Evolutionary conservation across 2,113 vertebrate genomes (phyloP), one percentile per base, ranked within the genome.

Genomic region (Podocnemis expansa): DNA sequence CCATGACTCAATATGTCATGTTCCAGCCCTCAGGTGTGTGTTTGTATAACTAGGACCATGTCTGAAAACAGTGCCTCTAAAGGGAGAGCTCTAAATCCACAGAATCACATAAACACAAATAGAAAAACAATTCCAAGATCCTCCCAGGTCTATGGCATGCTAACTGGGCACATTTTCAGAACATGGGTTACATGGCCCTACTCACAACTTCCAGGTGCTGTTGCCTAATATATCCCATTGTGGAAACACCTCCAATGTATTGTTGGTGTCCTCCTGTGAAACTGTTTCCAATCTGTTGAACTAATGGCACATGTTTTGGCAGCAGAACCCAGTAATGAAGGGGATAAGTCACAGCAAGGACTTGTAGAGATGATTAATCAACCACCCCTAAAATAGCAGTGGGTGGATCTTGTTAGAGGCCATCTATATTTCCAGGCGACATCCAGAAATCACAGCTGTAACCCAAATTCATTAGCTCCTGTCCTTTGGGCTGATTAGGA

Each of bases 221-320:
- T 21, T 2, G 0, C 21, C 9, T 2, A 2, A 1, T 3, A 22
- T 13, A 24, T 43, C 6, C 55, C 22, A 34, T 25, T 31, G 1
- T 10, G 1, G 3, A 43, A 43, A 17, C 29, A 49, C 43, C 54
- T 73, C 51, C 3, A 2, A 6, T n/a, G 16, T 2, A 2, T 45
- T 13, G 67, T 38, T 0, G 3, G 13, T 49, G 17, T 27, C 34
- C 12, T 47, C 47, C 55, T 34, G 3, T 2, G 31, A 54, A 17
- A 80, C 24, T 5, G 19, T 2, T 24, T n/a, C 52, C 5, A 4
- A 75, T 55, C n/a, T 81, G 54, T n/a, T 34, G 54, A 43, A 85
- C 63, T 0, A 1, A 17, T 0, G 0, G 17, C 1, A 19, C n/a
- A 73, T 41, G 31, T 22, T n/a, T 73, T 41, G 38, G 34, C n/a